Conservation (phyloP, 2,113 vertebrate species). For the Etia nguti region DNA sequence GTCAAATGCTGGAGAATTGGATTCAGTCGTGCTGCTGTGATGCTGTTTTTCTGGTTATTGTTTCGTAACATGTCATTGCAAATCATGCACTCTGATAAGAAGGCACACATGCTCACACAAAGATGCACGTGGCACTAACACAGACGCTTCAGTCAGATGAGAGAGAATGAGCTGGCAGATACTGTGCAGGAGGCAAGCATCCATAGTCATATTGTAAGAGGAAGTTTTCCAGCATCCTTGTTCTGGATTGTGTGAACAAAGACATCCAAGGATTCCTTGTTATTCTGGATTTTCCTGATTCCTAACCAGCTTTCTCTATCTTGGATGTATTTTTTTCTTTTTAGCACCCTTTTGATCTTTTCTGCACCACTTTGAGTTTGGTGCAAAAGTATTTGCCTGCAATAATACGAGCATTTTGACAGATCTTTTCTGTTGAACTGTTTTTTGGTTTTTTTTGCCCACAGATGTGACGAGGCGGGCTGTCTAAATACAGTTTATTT, state of each 20-base stretch:
- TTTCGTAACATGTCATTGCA: conserved; percentile 33
- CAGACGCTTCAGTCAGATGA: background rate
- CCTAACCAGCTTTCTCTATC: background rate
- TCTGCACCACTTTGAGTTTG: background rate
- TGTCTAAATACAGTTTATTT: background rate
- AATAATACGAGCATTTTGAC: background rate
- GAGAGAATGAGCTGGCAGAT: background rate
- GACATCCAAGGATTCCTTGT: background rate
- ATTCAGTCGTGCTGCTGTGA: background rate
- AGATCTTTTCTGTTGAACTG: background rate
- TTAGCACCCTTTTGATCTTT: background rate
- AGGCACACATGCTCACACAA: background rate
- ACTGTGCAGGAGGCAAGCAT: background rate
- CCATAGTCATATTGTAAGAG: background rate
- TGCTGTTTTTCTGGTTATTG: background rate
- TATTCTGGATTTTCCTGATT: background rate
- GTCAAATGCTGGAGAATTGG: background rate
- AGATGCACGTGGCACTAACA: background rate
- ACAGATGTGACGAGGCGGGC: background rate
- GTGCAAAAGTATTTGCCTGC: background rate
- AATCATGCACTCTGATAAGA: background rate
- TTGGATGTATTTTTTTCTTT: background rate
- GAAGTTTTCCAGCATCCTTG: background rate
- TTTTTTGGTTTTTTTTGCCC: background rate
- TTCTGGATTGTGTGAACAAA: background rate